Percentiles rank a stretch among this genome's conserved stretches.
Evolutionary conservation across 1,140 invertebrate genomes (phyloP).

Genomic region (Macrobrachium nipponense): DNA sequence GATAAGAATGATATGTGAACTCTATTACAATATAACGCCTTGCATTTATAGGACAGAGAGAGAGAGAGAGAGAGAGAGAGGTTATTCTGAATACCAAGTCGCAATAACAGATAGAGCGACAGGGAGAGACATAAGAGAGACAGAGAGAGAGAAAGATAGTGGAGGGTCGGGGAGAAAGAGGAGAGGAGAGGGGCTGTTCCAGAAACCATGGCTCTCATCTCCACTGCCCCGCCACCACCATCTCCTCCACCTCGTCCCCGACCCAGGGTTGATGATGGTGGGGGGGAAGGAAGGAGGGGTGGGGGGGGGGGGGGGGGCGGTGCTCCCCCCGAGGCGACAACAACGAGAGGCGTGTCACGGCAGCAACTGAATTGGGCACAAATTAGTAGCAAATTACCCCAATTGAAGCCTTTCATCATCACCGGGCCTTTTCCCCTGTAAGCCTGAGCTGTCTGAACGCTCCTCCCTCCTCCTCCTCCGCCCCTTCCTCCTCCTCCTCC

Average conservation of each 20-base stretch:
- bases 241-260: neutral
- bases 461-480: neutral
- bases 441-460: neutral
- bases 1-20: neutral
- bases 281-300: neutral
- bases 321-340: neutral
- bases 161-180: no score
- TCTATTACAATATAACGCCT: no score
- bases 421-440: conserved; percentile 40
- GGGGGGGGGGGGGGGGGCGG: neutral
- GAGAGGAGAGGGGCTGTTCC: neutral
- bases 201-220: neutral
- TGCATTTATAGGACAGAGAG: neutral
- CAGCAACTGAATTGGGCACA: conserved; percentile 48
- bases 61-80: conserved; percentile 9
- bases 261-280: neutral
- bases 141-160: neutral
- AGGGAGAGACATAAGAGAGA: neutral
- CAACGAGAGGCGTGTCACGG: conserved; percentile 38
- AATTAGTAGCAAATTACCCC: conserved; percentile 58
- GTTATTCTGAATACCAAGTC: neutral
- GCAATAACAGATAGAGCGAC: neutral
- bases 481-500: neutral
- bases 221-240: conserved; percentile 10
- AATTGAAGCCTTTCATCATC: conserved; percentile 61